Evolutionary conservation across 2,113 vertebrate species (phyloP).

Genomic region (Corythornis madagascariensis): DNA sequence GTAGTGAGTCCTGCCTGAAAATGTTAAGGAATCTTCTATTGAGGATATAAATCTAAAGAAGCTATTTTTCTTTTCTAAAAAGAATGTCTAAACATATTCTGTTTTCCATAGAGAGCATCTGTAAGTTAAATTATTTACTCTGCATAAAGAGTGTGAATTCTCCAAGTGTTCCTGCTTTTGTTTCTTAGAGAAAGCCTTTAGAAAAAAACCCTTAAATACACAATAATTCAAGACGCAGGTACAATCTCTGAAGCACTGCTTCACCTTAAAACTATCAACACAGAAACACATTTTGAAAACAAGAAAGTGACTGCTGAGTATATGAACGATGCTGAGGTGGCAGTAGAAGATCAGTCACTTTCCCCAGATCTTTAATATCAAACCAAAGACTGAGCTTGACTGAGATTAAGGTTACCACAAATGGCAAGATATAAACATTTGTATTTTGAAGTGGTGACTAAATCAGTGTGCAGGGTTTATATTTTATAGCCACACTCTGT

Average conservation of each 20-base stretch:
- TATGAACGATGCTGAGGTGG: background rate
- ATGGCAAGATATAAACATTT: slow-evolving; percentile 6
- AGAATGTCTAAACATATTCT: background rate
- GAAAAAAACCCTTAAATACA: slow-evolving; percentile 7
- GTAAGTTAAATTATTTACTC: slow-evolving; percentile 56
- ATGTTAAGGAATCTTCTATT: slow-evolving; percentile 37
- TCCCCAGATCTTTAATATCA: slow-evolving; percentile 6
- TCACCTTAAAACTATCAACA: slow-evolving; percentile 40
- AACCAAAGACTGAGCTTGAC: background rate
- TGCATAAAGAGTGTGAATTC: slow-evolving; percentile 24
- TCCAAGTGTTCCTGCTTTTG: slow-evolving; percentile 39
- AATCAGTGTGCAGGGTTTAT: background rate
- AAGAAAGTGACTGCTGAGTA: background rate
- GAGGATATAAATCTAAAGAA: slow-evolving; percentile 43
- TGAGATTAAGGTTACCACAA: slow-evolving; percentile 13
- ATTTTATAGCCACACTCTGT: background rate
- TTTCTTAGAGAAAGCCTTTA: slow-evolving; percentile 45
- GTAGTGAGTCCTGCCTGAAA: slow-evolving; percentile 25
- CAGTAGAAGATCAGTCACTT: slow-evolving; percentile 14
- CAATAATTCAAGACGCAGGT: background rate
- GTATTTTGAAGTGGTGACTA: slow-evolving; percentile 21
- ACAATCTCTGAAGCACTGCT: slow-evolving; percentile 23
- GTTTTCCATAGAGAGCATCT: slow-evolving; percentile 24
- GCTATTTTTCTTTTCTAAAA: slow-evolving; percentile 35
- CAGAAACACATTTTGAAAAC: slow-evolving; percentile 13